These are phyloP conservation scores for Pardosa pseudoannulata DNA, from an alignment of 2,888 invertebrate genomes.

Conservation along the genomic window DNA sequence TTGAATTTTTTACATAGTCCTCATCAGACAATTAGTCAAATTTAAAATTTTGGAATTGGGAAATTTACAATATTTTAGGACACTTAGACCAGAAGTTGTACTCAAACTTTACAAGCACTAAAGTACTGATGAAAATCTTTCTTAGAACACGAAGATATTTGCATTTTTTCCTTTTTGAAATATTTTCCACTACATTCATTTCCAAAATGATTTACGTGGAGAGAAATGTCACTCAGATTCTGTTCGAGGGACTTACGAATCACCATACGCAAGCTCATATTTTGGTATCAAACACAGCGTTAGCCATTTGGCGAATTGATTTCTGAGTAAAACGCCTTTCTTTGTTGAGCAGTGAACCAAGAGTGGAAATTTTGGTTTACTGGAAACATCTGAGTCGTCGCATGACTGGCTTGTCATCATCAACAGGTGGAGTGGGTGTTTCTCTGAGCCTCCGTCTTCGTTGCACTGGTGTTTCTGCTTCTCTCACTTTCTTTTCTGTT, in stretches of 20 bases:
- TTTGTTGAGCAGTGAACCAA: constrained; percentile 1
- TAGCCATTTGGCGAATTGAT: background rate
- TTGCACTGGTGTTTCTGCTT: constrained; percentile 17
- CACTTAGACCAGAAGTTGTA: too few species aligned
- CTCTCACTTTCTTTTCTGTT: constrained; percentile 30
- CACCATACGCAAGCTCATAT: background rate
- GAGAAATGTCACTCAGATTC: background rate
- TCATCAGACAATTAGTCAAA: too few species aligned
- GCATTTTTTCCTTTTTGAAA: too few species aligned
- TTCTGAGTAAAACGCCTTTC: background rate
- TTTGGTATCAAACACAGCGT: background rate
- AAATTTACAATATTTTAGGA: too few species aligned
- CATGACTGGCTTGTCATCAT: constrained; percentile 52
- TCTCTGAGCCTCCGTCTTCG: constrained; percentile 35
- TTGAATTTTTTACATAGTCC: too few species aligned
- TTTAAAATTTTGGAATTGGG: too few species aligned
- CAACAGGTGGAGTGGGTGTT: constrained; percentile 32
- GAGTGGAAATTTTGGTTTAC: background rate
- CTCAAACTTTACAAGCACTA: too few species aligned
- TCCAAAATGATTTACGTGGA: background rate
- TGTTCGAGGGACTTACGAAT: background rate
- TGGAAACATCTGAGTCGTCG: constrained; percentile 33
- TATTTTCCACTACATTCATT: background rate
- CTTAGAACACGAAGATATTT: too few species aligned
- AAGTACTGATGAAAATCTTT: too few species aligned